Conservation (phyloP, 1,140 invertebrate species). For the Arion vulgaris region DNA sequence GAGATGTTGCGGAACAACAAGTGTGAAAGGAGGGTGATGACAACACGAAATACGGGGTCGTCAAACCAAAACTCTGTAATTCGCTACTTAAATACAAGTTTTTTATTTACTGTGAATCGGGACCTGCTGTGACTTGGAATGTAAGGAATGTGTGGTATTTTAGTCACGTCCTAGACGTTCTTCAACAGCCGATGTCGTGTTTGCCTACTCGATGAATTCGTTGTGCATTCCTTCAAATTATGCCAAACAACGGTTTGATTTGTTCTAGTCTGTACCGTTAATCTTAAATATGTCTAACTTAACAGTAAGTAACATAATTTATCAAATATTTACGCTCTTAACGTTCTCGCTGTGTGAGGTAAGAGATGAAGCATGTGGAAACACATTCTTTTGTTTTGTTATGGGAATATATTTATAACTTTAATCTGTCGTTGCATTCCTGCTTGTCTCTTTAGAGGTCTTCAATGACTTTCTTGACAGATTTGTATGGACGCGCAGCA, state of each 20-base stretch:
- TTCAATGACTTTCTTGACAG: no score
- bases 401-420: no score
- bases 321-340: no score
- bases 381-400: no score
- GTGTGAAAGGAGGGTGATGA: neutral
- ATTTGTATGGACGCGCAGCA: no score
- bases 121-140: neutral
- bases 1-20: slow-evolving; percentile 5
- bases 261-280: neutral
- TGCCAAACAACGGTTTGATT: neutral
- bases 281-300: no score
- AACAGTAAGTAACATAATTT: no score
- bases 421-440: no score
- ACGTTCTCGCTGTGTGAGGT: no score
- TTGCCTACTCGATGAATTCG: neutral
- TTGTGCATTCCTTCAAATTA: neutral
- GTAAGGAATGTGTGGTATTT: neutral
- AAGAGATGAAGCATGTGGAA: no score
- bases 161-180: neutral
- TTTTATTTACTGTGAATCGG: neutral
- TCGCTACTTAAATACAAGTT: neutral
- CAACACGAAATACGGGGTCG: neutral
- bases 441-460: no score
- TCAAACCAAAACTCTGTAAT: neutral
- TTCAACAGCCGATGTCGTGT: neutral